Conservation (phyloP, 2,888 invertebrate genomes). For the Silvanus unidentatus region DNA sequence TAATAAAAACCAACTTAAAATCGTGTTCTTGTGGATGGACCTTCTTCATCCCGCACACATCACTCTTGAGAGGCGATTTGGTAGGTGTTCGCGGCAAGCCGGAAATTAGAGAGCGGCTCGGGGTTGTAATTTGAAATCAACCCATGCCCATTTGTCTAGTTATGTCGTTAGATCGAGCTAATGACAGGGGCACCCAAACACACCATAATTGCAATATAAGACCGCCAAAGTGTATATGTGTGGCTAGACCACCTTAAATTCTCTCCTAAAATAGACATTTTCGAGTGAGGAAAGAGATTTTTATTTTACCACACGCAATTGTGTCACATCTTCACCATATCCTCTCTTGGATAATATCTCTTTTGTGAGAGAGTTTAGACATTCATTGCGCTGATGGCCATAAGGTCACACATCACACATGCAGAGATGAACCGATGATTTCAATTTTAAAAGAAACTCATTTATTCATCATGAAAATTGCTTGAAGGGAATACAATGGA, state of each 20-base stretch:
- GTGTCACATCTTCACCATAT: too few species aligned
- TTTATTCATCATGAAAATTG: too few species aligned
- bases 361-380: too few species aligned
- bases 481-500: too few species aligned
- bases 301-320: neutral
- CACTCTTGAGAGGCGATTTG: conserved; percentile 17
- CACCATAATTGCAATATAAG: conserved; percentile 37
- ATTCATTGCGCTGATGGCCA: too few species aligned
- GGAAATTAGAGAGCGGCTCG: conserved; percentile 45
- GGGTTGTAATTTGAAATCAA: conserved; percentile 42
- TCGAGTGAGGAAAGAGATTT: conserved; percentile 3
- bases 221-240: neutral
- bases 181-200: conserved; percentile 46
- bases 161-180: conserved; percentile 44
- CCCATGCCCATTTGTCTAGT: conserved; percentile 47
- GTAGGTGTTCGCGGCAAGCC: conserved; percentile 37
- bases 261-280: conserved; percentile 29
- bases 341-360: too few species aligned
- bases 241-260: conserved; percentile 39
- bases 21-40: neutral
- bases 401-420: too few species aligned
- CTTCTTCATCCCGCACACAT: too few species aligned
- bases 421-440: too few species aligned
- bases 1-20: neutral
- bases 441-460: too few species aligned